Base-by-base conservation (phyloP, 2,888 invertebrate genomes). In the Blastobasis adustella region DNA sequence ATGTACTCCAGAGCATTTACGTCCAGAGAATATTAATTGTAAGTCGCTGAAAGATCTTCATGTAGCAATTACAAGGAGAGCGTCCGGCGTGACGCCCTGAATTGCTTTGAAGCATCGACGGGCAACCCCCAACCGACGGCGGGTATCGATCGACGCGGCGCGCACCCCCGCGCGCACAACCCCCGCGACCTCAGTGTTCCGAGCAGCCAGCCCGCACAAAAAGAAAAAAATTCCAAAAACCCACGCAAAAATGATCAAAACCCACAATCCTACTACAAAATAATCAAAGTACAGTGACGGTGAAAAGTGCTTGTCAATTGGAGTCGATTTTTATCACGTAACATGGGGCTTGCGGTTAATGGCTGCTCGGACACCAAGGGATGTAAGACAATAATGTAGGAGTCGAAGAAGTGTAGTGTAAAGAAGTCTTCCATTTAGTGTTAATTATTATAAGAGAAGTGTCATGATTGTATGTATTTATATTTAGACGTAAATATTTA, bases 351-450 rank as follows among this genome's bases (percentile, higher is more conserved):
- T 49, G 53, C 54, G 52, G 58, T 72, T 72, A 68, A 82, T 83
- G 85, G 83, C 79, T 76, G 78, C 76, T 73, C 67, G 42, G 52
- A 58, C 55, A 59, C 53, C 51, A 62, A 58, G 51, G 60, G 64
- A 59, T 53, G 52, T 60, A 55, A 55, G 63, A 58, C 57, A 63
- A 74, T 68, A 71, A 73, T 81, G 66, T 66, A 78, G 71, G 54
- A 58, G 54, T 54, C n/a, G 64, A 61, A 47, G 47, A 52, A 73
- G 71, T 62, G 56, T 79, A 81, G 74, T 71, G 83, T 71, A 85
- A 86, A 71, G 73, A 84, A 84, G 87, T 87, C 87, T 87, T 87
- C 86, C 86, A 83, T 63, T 57, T 75, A 78, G 72, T 60, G 57
- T 64, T 63, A 58, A 51, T 57, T 51, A 52, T 46, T 23, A 23